Conservation (phyloP, 2,113 vertebrate species). For the Lophotis ruficrista region DNA sequence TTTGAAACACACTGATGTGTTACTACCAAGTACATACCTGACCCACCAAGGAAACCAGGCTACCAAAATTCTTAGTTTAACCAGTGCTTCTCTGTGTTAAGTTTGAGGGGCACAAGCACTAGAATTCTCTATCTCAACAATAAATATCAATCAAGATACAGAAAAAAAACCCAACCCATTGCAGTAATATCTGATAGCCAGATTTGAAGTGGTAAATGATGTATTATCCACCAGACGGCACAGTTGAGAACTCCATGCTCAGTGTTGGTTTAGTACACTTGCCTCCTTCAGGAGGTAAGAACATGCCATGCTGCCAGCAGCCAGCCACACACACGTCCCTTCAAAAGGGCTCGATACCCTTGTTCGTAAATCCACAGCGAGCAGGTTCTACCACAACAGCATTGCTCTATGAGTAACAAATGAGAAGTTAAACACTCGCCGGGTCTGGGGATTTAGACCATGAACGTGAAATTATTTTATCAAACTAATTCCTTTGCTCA, state of each 20-base stretch:
- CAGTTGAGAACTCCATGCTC: not conserved
- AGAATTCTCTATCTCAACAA: not conserved
- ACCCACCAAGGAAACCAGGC: not conserved
- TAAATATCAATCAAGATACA: not conserved
- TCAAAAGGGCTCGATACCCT: not conserved
- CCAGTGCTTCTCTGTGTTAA: not conserved
- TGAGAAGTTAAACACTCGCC: not conserved
- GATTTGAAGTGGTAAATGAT: not conserved
- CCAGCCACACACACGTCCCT: not conserved
- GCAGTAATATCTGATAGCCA: not conserved
- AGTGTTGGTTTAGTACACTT: too few relatives aligned
- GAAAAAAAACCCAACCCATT: not conserved
- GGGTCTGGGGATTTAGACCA: not conserved
- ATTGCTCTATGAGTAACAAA: not conserved
- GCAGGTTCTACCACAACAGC: not conserved
- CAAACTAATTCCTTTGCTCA: not conserved
- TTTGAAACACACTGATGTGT: not conserved
- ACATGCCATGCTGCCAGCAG: not conserved
- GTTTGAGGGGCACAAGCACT: not conserved
- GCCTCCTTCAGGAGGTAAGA: too few relatives aligned
- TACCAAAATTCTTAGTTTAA: not conserved
- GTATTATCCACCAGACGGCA: not conserved
- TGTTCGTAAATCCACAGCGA: fast-evolving
- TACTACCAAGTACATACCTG: not conserved
- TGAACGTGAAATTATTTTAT: not conserved